Evolutionary conservation across 2,113 vertebrate species (phyloP).

Genomic region (Pelecanoides urinatrix): DNA sequence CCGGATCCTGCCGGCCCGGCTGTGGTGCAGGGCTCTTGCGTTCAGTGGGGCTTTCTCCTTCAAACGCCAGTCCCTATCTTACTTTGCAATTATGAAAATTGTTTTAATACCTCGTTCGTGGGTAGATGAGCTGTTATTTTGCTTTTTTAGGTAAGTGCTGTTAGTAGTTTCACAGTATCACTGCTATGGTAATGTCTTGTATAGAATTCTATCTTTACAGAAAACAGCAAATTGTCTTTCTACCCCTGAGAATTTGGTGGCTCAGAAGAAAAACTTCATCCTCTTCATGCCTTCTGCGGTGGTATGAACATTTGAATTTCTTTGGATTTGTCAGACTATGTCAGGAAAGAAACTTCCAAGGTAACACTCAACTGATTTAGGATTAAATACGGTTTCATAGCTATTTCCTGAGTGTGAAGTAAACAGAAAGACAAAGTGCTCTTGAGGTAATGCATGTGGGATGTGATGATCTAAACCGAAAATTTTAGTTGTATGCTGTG

Average conservation of each 20-base stretch:
- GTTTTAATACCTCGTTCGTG: background rate
- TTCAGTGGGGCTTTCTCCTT: background rate
- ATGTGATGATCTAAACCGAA: background rate
- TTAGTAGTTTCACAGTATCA: background rate
- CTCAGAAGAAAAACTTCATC: background rate
- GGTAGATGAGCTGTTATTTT: background rate
- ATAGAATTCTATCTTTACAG: background rate
- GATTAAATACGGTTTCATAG: background rate
- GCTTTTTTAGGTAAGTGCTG: background rate
- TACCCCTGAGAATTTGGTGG: background rate
- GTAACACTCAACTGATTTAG: background rate
- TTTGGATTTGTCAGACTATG: background rate
- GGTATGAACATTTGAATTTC: background rate
- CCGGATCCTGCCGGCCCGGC: fast-evolving
- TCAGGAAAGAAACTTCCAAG: background rate
- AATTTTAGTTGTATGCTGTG: background rate
- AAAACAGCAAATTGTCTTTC: background rate
- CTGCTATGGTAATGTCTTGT: background rate
- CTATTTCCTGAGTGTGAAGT: background rate
- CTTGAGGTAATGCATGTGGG: background rate
- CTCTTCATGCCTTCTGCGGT: background rate
- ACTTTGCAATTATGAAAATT: background rate
- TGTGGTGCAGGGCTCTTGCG: background rate
- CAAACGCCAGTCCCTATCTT: background rate
- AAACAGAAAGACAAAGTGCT: background rate